Evolutionary conservation across 1,140 invertebrate genomes (phyloP), one percentile per base, ranked within the genome.

Genomic region (Caenorhabditis elegans): DNA sequence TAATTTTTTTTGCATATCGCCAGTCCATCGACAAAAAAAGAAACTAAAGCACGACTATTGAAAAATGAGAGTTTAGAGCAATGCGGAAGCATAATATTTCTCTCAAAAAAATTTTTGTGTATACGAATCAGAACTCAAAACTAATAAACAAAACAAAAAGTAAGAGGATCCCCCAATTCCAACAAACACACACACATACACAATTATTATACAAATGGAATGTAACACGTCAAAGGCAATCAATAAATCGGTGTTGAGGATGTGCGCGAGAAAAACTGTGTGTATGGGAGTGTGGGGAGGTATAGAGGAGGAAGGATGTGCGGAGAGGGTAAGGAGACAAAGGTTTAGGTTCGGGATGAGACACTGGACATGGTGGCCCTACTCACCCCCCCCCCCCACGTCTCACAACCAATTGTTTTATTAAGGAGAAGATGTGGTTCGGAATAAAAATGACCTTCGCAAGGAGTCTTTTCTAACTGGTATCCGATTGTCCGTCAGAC

Each of bases 261-360:
- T 70, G 60, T 70, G 60, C 60, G 60, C 60, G 26, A 70, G n/a
- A 70, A 43, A 43, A 43, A 43, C 6, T 55, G 51, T 19, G 24
- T n/a, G 47, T 49, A 28, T 2, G n/a, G 15, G 28, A 34, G 53
- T 60, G 53, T 28, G 53, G 53, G 53, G 34, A 60, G 53, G 53
- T 60, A 60, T 24, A 26, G 34, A 39, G 34, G 34, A 43, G 39
- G 39, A 43, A 43, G 5, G 39, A 43, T 43, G 15, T 43, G 39
- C 15, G 39, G 34, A 22, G 34, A n/a, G 22, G 17, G 17, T 19
- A 65, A 34, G 55, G 31, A 34, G 28, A 22, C 13, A 39, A 43
- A 28, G 60, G 60, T 70, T 70, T 70, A 70, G 60, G 60, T 70
- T 70, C 60, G 34, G 60, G 60, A 70, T 70, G 60, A 65, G 55